Conservation (phyloP, 1,140 invertebrate species). For the Homalodisca vitripennis region DNA sequence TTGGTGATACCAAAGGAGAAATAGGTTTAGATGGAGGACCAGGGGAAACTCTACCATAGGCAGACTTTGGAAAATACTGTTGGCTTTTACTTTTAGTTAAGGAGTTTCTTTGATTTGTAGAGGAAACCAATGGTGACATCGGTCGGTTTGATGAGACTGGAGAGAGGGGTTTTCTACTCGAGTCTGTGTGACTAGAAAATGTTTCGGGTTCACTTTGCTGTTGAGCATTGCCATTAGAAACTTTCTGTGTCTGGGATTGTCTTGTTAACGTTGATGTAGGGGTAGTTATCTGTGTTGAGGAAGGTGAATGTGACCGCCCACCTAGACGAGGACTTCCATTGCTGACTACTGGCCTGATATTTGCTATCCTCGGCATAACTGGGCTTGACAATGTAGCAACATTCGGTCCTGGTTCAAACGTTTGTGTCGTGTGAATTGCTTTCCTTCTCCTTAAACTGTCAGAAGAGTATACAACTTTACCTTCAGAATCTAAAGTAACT, state of each 20-base stretch:
- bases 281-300: constrained; percentile 26
- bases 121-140: constrained; percentile 30
- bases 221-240: constrained; percentile 15
- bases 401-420: constrained; percentile 65
- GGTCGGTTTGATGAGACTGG: constrained; percentile 28
- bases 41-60: constrained; percentile 22
- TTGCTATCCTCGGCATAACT: constrained; percentile 38
- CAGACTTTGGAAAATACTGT: constrained; percentile 32
- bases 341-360: constrained; percentile 40
- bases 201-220: constrained; percentile 6
- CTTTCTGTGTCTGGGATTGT: constrained; percentile 14
- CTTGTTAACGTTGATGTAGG: constrained; percentile 14
- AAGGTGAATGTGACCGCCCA: constrained; percentile 9
- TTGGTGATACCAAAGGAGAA: constrained; percentile 36
- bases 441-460: constrained; percentile 81
- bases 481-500: constrained; percentile 83
- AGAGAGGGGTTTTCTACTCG: constrained; percentile 18
- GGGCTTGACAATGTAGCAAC: constrained; percentile 40
- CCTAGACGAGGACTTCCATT: constrained; percentile 18
- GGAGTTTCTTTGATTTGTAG: constrained; percentile 24
- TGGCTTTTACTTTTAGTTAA: constrained; percentile 29
- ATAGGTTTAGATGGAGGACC: constrained; percentile 18
- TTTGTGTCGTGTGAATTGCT: constrained; percentile 77
- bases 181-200: constrained; percentile 12
- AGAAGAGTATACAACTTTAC: constrained; percentile 86